Percentiles rank a stretch among this genome's conserved stretches.
Conservation (phyloP, 2,113 vertebrate genomes). For the Chionomys nivalis region DNA sequence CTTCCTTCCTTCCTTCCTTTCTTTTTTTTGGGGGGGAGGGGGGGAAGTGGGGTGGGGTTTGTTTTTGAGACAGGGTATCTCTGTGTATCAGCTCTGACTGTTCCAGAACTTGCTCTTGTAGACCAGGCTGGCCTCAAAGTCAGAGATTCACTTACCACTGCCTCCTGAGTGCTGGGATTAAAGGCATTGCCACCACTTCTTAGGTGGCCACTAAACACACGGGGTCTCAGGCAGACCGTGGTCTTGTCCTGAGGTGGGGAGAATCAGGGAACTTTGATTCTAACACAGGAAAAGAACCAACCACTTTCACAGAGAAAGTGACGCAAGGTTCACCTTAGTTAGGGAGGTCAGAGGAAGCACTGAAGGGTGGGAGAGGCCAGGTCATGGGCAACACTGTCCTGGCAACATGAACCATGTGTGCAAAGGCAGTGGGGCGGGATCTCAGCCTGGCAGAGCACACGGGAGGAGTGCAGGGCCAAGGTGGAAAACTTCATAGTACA, state of each 20-base stretch:
- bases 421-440: not conserved
- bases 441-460: not conserved
- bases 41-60: too few relatives aligned
- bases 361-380: not conserved
- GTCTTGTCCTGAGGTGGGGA: not conserved
- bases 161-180: not conserved
- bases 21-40: too few relatives aligned
- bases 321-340: not conserved
- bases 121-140: not conserved
- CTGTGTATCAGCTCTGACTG: not conserved
- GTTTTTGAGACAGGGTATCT: not conserved
- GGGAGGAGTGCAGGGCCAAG: not conserved
- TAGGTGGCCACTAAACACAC: not conserved
- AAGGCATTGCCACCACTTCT: not conserved
- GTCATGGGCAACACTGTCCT: not conserved
- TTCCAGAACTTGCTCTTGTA: not conserved
- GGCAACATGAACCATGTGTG: not conserved
- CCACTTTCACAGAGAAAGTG: not conserved
- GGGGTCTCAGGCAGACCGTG: not conserved
- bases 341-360: not conserved
- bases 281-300: not conserved
- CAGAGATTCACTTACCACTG: not conserved
- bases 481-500: not conserved
- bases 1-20: too few relatives aligned
- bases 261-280: not conserved